Evolutionary conservation across 2,797 vertebrate species (phyloP).

Genomic region (Hemitrygon akajei): DNA sequence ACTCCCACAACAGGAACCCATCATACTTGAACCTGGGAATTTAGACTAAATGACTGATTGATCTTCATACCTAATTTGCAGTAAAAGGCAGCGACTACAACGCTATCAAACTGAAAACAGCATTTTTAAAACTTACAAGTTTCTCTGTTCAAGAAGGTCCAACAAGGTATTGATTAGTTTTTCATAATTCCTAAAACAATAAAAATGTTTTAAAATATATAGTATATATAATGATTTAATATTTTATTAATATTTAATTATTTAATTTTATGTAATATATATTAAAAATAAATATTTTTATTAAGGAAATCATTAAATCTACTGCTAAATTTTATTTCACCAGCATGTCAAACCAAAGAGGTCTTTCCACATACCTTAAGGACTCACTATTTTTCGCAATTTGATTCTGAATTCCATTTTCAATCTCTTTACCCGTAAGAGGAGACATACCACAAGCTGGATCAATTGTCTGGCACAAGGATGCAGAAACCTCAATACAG

Average conservation of each 20-base stretch:
- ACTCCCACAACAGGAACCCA: not conserved
- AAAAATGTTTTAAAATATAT: too few relatives aligned
- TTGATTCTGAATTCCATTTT: constrained; percentile 65
- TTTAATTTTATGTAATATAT: too few relatives aligned
- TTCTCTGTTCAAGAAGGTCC: constrained; percentile 76
- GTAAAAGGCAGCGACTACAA: too few relatives aligned
- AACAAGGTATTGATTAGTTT: constrained; percentile 76
- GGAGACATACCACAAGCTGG: constrained; percentile 53
- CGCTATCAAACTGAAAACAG: not conserved
- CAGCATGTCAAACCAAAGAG: not conserved
- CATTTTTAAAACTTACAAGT: constrained; percentile 69
- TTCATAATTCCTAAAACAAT: constrained; percentile 75
- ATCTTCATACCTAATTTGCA: too few relatives aligned
- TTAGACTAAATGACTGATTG: not conserved
- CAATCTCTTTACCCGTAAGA: constrained; percentile 61
- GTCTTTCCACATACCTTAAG: constrained; percentile 61
- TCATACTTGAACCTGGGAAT: not conserved
- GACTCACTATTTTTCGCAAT: constrained; percentile 74
- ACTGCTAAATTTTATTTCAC: not conserved
- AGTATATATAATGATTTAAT: too few relatives aligned
- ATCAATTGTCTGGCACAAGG: constrained; percentile 64
- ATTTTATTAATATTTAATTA: too few relatives aligned
- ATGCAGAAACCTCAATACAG: constrained; percentile 64
- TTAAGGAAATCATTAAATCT: not conserved
- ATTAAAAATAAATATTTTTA: constrained; percentile 29